phyloP scores from a whole-genome alignment of 2,888 invertebrate genomes.

The Deroplatys truncata region DNA sequence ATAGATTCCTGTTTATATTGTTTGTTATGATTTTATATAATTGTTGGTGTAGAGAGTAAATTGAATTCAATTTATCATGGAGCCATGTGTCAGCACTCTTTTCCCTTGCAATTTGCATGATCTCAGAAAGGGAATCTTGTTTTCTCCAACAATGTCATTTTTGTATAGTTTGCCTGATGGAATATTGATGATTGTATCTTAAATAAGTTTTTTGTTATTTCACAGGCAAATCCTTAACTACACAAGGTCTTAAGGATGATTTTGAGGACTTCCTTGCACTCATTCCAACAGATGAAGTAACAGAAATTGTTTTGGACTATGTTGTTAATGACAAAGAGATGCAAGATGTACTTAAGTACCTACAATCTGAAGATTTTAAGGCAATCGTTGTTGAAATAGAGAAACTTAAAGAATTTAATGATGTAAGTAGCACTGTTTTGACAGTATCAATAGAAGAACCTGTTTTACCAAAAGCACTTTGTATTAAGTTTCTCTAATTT shows the following conservation, averaged over 20 bases:
- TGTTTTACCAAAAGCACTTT: too few relatives aligned
- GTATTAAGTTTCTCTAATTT: too few relatives aligned
- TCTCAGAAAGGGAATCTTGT: too few relatives aligned
- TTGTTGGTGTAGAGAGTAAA: too few relatives aligned
- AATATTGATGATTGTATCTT: not conserved
- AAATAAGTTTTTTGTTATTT: not conserved
- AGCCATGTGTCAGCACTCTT: too few relatives aligned
- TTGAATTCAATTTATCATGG: too few relatives aligned
- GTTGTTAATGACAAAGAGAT: not conserved
- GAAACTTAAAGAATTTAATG: not conserved
- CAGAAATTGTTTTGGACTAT: not conserved
- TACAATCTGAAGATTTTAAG: not conserved
- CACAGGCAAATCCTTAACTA: not conserved
- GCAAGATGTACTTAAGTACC: not conserved
- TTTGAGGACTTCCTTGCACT: slow-evolving; percentile 4
- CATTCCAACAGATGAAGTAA: not conserved
- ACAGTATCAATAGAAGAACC: too few relatives aligned
- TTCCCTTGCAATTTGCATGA: too few relatives aligned
- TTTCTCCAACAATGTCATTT: too few relatives aligned
- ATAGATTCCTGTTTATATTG: too few relatives aligned
- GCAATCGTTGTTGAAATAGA: not conserved
- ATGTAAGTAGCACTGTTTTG: not conserved
- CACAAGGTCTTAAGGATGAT: not conserved
- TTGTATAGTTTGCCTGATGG: too few relatives aligned
- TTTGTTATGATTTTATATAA: too few relatives aligned